Percentiles rank a stretch among this genome's conserved stretches.
Conservation (phyloP, 2,888 invertebrate genomes). For the Alviniconcha strummeri region DNA sequence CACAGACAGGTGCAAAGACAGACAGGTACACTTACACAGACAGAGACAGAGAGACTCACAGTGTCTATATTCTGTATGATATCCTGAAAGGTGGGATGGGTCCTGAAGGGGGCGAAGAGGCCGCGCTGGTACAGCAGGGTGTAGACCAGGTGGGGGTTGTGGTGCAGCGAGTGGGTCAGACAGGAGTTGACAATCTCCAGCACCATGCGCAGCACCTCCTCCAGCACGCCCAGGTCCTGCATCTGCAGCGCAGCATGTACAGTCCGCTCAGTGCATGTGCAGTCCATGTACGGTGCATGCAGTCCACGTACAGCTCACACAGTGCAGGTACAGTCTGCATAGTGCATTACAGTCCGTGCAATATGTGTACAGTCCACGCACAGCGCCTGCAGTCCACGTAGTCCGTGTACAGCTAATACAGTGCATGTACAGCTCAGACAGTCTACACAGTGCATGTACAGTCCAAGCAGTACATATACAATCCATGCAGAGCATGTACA, state of each 20-base stretch:
- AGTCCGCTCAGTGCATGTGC: too few species aligned
- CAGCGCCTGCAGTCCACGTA: too few species aligned
- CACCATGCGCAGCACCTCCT: conserved; percentile 97
- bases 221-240: conserved; percentile 85
- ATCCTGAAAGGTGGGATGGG: conserved; percentile 91
- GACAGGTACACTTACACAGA: background rate
- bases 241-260: conserved; percentile 76
- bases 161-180: conserved; percentile 88
- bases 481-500: too few species aligned
- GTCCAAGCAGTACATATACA: too few species aligned
- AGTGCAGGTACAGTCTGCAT: too few species aligned
- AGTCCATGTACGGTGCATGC: too few species aligned
- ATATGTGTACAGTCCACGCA: too few species aligned
- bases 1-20: background rate
- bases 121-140: conserved; percentile 92
- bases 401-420: too few species aligned
- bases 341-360: too few species aligned
- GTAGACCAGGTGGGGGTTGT: conserved; percentile 95
- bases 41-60: conserved; percentile 77
- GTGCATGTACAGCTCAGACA: too few species aligned
- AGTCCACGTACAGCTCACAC: too few species aligned
- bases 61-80: conserved; percentile 96
- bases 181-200: conserved; percentile 98
- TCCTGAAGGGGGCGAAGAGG: conserved; percentile 85
- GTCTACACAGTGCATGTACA: too few species aligned